Evolutionary conservation across 2,113 vertebrate genomes (phyloP), one percentile per base, ranked within the genome.

Genomic region (Oenanthe oenanthe): DNA sequence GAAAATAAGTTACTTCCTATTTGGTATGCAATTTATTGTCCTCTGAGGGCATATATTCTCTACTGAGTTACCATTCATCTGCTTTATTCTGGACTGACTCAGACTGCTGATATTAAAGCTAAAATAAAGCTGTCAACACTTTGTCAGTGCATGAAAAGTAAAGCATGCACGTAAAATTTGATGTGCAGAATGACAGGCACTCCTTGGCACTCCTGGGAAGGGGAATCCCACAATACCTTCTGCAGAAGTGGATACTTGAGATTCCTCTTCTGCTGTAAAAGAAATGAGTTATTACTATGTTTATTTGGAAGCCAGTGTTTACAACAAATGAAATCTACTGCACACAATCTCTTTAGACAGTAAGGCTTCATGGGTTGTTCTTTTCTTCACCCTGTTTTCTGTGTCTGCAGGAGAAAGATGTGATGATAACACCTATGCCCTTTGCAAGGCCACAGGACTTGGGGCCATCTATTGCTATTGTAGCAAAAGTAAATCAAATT

Each of bases 401-500:
- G 3, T 83, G 26, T 62, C 71, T 95, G 80, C 96, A 99, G 99
- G 99, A 99, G 26, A 99, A 99, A 89, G 99, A 99, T 68, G 98
- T 99, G 89, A 98, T 99, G 98, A 95, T 99, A 96, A 98, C 99
- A 80, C 99, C 99, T 91, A 98, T 99, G 76, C 99, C 99, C 5
- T 99, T 99, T 95, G 99, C 99, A 70, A 98, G 99, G 96, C 99
- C 99, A 5, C 99, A 99, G 96, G 99, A 99, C 85, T 80, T 98
- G 6, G 99, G 99, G 10, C 99, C 99, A 28, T 99, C 99, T 80
- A 98, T 99, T 95, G 99, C 99, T 96, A 98, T 99, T 96, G 99
- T 99, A 86, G 98, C 99, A 87, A 99, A 99, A 98, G 99, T 99
- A 76, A 99, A 99, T 97, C 99, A 99, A 70, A 99, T 99, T 97